phyloP scores from a whole-genome alignment of 2,797 vertebrate species.

The Phoebastria nigripes region DNA sequence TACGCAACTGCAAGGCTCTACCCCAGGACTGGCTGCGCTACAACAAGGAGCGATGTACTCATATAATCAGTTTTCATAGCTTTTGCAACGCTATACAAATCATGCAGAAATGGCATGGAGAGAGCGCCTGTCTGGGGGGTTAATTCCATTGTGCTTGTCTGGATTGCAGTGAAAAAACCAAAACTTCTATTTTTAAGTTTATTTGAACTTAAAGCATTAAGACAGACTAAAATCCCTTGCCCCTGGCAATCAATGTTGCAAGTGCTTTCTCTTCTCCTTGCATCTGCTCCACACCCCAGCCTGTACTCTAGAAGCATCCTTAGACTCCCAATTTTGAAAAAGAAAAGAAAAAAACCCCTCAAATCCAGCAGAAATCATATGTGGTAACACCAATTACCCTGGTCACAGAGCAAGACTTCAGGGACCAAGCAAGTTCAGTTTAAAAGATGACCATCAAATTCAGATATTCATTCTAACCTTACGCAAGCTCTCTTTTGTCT shows the following conservation, averaged over 20 bases:
- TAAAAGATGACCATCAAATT: background rate
- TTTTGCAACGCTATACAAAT: background rate
- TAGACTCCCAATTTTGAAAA: background rate
- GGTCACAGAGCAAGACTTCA: background rate
- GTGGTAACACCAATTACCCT: background rate
- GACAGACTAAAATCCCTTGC: conserved; percentile 15
- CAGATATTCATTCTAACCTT: background rate
- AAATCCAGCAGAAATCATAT: background rate
- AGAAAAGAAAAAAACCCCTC: background rate
- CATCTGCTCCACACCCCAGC: background rate
- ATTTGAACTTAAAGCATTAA: conserved; percentile 15
- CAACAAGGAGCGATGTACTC: rapidly evolving
- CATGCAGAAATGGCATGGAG: background rate
- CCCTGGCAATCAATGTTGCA: background rate
- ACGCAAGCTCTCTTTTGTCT: background rate
- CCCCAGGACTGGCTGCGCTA: background rate
- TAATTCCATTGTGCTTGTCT: background rate
- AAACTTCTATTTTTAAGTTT: conserved; percentile 29
- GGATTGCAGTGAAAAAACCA: background rate
- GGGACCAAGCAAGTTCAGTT: background rate
- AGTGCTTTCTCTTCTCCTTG: background rate
- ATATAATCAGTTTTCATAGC: background rate
- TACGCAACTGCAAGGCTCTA: background rate
- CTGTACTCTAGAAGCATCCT: background rate
- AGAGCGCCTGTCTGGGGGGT: background rate